Conservation (phyloP, 2,797 vertebrate genomes). For the Yasuhikotakia modesta region DNA sequence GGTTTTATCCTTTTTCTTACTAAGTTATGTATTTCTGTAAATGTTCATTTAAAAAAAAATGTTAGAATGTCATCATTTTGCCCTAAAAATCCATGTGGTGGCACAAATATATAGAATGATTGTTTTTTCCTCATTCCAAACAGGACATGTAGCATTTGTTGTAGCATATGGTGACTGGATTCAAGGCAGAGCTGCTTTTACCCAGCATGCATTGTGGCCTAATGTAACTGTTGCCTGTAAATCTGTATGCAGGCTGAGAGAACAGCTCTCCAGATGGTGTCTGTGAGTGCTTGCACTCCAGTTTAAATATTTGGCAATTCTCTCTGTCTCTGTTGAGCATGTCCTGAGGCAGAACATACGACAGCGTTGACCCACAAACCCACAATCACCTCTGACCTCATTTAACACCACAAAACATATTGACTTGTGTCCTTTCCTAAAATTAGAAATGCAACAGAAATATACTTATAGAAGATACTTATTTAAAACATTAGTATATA, state of each 20-base stretch:
- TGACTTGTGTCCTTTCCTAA: neutral
- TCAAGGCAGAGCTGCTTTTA: slow-evolving; percentile 24
- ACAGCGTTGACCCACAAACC: slow-evolving; percentile 4
- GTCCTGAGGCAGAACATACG: neutral
- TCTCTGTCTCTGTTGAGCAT: neutral
- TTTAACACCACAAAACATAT: slow-evolving; percentile 10
- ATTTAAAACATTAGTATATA: too few species aligned
- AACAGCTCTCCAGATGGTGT: slow-evolving; percentile 32
- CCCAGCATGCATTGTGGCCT: slow-evolving; percentile 42
- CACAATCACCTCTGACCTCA: slow-evolving; percentile 9
- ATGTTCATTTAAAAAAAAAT: neutral
- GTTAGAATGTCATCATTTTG: neutral
- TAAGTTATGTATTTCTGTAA: neutral
- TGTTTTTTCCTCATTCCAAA: slow-evolving; percentile 10
- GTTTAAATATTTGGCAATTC: slow-evolving; percentile 32
- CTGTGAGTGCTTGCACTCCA: slow-evolving; percentile 1
- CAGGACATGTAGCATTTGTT: slow-evolving; percentile 25
- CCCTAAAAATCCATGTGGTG: neutral
- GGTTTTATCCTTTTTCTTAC: neutral
- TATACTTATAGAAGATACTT: too few species aligned
- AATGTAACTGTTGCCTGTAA: slow-evolving; percentile 40
- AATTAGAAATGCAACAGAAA: neutral
- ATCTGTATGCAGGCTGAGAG: slow-evolving; percentile 28
- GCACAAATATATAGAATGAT: neutral
- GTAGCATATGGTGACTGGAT: slow-evolving; percentile 44